These are phyloP conservation scores for Equus przewalskii DNA, from an alignment of 2,113 vertebrate genomes.

Conservation along the genomic window DNA sequence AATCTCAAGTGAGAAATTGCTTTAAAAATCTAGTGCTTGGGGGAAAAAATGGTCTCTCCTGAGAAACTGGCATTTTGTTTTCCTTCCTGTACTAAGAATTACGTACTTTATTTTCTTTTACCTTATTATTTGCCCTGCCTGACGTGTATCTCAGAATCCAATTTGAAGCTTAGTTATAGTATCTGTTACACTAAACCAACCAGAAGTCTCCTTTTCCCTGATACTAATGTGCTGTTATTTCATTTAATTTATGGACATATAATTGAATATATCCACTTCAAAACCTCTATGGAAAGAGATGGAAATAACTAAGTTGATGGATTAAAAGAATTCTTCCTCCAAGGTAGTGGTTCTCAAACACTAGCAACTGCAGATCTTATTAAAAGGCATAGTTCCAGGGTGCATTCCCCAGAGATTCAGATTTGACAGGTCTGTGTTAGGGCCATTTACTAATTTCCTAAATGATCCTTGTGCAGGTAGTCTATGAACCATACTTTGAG, in stretches of 20 bases:
- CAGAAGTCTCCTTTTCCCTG: background rate
- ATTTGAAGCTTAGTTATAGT: background rate
- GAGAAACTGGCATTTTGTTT: background rate
- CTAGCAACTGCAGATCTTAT: background rate
- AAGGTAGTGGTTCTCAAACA: conserved; percentile 24
- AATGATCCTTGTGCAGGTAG: background rate
- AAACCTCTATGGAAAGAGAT: background rate
- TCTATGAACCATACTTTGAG: background rate
- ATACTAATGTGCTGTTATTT: background rate
- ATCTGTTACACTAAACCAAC: background rate
- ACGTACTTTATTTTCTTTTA: background rate
- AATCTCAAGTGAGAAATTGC: conserved; percentile 34
- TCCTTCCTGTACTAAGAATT: background rate
- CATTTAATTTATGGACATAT: background rate
- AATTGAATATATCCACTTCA: background rate
- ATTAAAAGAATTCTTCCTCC: background rate
- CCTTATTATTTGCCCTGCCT: background rate
- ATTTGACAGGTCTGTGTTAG: background rate
- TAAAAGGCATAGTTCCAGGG: background rate
- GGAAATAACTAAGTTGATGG: background rate
- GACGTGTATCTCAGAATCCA: background rate
- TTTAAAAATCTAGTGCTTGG: conserved; percentile 12
- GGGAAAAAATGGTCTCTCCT: background rate
- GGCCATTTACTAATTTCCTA: background rate
- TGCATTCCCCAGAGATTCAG: background rate